Conservation (phyloP, 2,888 invertebrate species). For the Oscheius sp. region DNA sequence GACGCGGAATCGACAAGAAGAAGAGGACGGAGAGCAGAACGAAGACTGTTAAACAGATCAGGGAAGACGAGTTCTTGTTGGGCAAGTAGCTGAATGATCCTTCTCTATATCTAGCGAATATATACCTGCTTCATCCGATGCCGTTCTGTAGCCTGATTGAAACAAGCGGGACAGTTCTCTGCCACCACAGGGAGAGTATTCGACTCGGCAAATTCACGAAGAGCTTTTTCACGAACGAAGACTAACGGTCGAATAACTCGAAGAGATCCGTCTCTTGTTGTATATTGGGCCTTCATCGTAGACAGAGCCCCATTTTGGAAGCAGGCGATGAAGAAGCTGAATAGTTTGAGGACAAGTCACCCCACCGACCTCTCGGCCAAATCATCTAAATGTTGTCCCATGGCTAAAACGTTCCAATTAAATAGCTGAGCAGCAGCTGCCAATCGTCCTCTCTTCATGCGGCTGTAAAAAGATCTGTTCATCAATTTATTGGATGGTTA, state of each 20-base stretch:
- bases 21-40: conserved; percentile 47
- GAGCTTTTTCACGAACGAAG: conserved; percentile 82
- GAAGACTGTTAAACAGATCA: conserved; percentile 53
- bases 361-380: conserved; percentile 77
- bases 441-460: conserved; percentile 79
- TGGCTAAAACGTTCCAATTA: conserved; percentile 85
- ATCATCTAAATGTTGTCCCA: conserved; percentile 87
- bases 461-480: too few species aligned
- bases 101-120: background rate
- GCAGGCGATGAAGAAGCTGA: conserved; percentile 79
- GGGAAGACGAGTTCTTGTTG: conserved; percentile 59
- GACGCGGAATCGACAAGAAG: conserved; percentile 52
- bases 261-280: conserved; percentile 82
- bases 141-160: conserved; percentile 63
- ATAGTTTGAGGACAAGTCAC: background rate
- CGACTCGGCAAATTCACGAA: conserved; percentile 81
- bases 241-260: conserved; percentile 87
- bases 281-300: conserved; percentile 83
- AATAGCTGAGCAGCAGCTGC: conserved; percentile 81
- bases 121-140: conserved; percentile 51
- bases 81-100: conserved; percentile 43
- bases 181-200: conserved; percentile 80
- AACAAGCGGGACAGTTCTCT: conserved; percentile 76
- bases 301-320: conserved; percentile 83
- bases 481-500: too few species aligned